Evolutionary conservation across 2,113 vertebrate species (phyloP).

Genomic region (Thunnus maccoyii): DNA sequence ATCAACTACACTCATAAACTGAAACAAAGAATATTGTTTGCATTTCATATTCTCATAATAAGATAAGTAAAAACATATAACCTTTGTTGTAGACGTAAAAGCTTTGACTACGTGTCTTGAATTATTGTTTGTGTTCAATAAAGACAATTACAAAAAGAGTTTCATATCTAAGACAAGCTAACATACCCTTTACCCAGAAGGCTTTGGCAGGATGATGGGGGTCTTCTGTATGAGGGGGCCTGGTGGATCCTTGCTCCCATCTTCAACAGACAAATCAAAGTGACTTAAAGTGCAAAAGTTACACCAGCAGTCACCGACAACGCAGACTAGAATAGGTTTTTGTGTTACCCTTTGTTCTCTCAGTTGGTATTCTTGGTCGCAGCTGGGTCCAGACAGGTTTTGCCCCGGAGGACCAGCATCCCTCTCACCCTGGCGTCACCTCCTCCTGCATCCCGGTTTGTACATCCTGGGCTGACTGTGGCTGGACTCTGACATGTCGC

Average conservation of each 20-base stretch:
- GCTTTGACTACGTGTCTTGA: too few species aligned
- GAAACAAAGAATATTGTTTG: too few species aligned
- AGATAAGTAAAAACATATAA: too few species aligned
- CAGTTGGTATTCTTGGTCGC: conserved; percentile 89
- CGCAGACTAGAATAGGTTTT: fast-evolving
- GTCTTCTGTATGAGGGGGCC: conserved; percentile 90
- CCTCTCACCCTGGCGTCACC: conserved; percentile 87
- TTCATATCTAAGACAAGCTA: neutral
- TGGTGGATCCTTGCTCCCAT: conserved; percentile 88
- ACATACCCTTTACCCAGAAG: conserved; percentile 90
- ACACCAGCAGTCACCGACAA: neutral
- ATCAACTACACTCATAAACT: neutral
- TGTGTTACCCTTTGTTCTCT: conserved; percentile 86
- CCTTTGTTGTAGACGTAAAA: too few species aligned
- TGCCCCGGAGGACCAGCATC: conserved; percentile 86
- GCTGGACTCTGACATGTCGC: conserved; percentile 91
- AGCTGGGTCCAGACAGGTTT: conserved; percentile 91
- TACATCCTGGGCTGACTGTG: conserved; percentile 94
- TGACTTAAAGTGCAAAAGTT: neutral
- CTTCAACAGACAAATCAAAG: conserved; percentile 74
- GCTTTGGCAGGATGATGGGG: conserved; percentile 94
- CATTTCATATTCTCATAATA: too few species aligned
- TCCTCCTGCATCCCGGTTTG: conserved; percentile 87
- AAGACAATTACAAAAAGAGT: neutral
- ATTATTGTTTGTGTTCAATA: neutral